These are phyloP conservation scores for Pterocles burchelli DNA, from an alignment of 2,113 vertebrate species.

Conservation along the genomic window DNA sequence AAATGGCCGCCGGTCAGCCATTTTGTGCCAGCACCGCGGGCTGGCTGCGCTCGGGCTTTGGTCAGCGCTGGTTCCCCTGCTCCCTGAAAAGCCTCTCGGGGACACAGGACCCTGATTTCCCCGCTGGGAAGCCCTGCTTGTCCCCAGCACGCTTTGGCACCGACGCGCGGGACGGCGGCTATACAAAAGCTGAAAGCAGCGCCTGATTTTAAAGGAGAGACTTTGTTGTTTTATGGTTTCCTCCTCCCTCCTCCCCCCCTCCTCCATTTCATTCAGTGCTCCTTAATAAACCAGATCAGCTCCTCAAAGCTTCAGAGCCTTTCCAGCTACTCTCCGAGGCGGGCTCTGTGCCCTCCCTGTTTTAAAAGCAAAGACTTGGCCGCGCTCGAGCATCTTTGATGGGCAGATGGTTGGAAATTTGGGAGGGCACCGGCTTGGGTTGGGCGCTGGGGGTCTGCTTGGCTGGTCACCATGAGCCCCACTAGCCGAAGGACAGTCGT, in stretches of 20 bases:
- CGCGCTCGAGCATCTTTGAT: fast-evolving
- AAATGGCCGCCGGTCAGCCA: constrained; percentile 69
- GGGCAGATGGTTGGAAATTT: not conserved
- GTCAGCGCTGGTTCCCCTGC: not conserved
- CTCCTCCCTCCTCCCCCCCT: constrained; percentile 4
- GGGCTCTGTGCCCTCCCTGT: not conserved
- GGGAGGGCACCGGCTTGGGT: not conserved
- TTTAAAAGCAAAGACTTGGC: not conserved
- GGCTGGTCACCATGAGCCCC: not conserved
- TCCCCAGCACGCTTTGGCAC: constrained; percentile 1
- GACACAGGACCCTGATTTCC: not conserved
- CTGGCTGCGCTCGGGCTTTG: not conserved
- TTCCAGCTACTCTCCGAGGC: not conserved
- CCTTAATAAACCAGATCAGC: constrained; percentile 56
- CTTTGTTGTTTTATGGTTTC: constrained; percentile 48
- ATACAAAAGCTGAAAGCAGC: constrained; percentile 55
- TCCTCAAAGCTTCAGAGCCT: constrained; percentile 17
- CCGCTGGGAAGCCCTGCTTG: not conserved
- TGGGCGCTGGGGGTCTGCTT: not conserved
- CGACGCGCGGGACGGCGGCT: fast-evolving
- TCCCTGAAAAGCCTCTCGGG: constrained; percentile 1
- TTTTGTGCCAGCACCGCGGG: constrained; percentile 35
- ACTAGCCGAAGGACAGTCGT: not conserved
- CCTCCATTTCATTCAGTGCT: constrained; percentile 34
- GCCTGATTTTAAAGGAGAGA: constrained; percentile 43